These are phyloP conservation scores for Cantharis nigra DNA, from an alignment of 2,888 invertebrate genomes.

Conservation along the genomic window DNA sequence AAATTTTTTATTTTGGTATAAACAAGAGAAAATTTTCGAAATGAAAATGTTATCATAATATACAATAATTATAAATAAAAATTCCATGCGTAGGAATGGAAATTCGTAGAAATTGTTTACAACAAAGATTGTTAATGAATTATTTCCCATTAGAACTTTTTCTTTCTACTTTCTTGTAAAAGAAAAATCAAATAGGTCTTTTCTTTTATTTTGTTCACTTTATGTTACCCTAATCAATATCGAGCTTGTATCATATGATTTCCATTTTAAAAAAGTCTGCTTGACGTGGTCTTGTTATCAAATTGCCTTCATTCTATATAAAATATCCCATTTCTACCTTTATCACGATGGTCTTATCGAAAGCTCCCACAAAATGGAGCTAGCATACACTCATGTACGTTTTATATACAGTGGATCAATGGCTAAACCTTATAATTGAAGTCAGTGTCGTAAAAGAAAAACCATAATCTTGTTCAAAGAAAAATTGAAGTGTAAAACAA, in stretches of 20 bases:
- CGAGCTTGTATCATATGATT: neutral
- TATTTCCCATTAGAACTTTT: neutral
- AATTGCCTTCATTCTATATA: conserved; percentile 17
- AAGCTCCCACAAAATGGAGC: conserved; percentile 17
- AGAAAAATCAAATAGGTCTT: neutral
- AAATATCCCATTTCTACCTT: conserved; percentile 22
- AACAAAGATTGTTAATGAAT: neutral
- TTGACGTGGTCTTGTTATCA: conserved; percentile 7
- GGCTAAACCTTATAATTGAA: conserved; percentile 14
- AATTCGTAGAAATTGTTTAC: neutral
- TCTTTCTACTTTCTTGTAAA: neutral
- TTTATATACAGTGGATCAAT: conserved; percentile 15
- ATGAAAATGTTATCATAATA: too few species aligned
- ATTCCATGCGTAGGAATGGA: too few species aligned
- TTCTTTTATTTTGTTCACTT: neutral
- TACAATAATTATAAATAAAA: too few species aligned
- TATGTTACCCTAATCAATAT: neutral
- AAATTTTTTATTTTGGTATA: too few species aligned
- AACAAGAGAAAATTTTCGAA: too few species aligned
- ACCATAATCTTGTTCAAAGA: neutral
- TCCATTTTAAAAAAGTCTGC: neutral
- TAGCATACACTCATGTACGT: conserved; percentile 12
- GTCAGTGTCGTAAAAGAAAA: conserved; percentile 6
- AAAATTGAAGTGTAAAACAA: neutral
- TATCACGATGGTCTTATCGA: conserved; percentile 18